These are phyloP conservation scores for Sebastes taczanowskii DNA, from an alignment of 2,797 vertebrate species.

Conservation along the genomic window DNA sequence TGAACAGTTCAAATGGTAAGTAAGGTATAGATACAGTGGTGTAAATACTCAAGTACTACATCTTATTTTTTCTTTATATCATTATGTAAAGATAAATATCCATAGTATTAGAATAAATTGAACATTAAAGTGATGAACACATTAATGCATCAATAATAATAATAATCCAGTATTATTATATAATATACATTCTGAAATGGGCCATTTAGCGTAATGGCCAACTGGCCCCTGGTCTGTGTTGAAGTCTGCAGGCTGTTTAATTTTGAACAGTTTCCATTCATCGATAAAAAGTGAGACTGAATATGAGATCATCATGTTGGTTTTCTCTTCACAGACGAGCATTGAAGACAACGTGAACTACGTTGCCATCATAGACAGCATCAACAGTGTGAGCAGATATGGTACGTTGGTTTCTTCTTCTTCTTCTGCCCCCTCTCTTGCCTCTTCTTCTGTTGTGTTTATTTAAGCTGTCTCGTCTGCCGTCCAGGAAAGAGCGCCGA, in stretches of 20 bases:
- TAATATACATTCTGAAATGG: no score
- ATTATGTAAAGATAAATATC: no score
- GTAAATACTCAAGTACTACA: no score
- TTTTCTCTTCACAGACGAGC: conserved; percentile 83
- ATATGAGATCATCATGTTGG: background rate
- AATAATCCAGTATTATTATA: no score
- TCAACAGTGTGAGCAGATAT: conserved; percentile 90
- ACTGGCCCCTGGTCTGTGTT: no score
- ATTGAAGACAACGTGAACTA: conserved; percentile 90
- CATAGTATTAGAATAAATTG: no score
- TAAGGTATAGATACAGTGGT: background rate
- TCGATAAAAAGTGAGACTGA: background rate
- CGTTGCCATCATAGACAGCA: conserved; percentile 85
- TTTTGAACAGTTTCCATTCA: background rate
- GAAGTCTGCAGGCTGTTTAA: no score
- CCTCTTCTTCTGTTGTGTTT: background rate
- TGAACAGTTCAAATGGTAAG: background rate
- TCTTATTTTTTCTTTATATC: no score
- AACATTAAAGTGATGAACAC: no score
- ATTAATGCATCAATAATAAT: no score
- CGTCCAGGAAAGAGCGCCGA: conserved; percentile 87
- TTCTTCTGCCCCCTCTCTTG: background rate
- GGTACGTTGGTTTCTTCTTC: conserved; percentile 79
- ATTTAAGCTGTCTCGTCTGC: background rate
- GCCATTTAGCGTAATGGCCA: rapidly evolving